Percentiles rank a stretch among this genome's conserved stretches.
Conservation (phyloP, 2,113 vertebrate species). For the Acanthochromis polyacanthus region DNA sequence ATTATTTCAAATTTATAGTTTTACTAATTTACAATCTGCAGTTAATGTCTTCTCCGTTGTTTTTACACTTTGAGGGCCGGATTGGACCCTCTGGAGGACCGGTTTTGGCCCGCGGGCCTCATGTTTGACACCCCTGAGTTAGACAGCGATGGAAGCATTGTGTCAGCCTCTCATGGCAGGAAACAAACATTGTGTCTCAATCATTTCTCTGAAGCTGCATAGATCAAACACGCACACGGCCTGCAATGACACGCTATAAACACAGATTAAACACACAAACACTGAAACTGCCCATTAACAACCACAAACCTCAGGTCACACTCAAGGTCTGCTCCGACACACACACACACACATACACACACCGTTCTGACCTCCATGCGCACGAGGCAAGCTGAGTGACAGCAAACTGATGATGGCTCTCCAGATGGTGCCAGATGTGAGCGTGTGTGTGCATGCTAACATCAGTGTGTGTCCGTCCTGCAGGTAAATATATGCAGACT, state of each 20-base stretch:
- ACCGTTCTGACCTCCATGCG: no score
- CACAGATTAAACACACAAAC: conserved; percentile 48
- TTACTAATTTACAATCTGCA: no score
- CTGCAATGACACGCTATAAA: conserved; percentile 39
- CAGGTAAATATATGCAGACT: conserved; percentile 47
- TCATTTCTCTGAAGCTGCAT: conserved; percentile 14
- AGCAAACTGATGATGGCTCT: conserved; percentile 64
- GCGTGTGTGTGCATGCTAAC: neutral
- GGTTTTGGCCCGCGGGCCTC: no score
- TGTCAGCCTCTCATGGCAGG: conserved; percentile 6
- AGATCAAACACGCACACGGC: conserved; percentile 2
- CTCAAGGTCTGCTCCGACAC: conserved; percentile 45
- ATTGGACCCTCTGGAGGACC: no score
- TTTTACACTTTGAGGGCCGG: no score
- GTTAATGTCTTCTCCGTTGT: no score
- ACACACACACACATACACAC: conserved; percentile 17
- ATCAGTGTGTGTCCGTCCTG: conserved; percentile 3
- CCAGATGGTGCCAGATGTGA: conserved; percentile 71
- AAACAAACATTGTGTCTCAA: conserved; percentile 12
- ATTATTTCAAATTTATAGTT: no score
- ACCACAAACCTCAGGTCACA: conserved; percentile 56
- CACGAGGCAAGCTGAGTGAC: conserved; percentile 48
- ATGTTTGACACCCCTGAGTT: no score
- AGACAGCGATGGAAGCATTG: neutral
- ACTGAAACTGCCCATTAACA: conserved; percentile 38